Conservation (phyloP, 1,140 invertebrate genomes). For the Aphelinus atriplicis region DNA sequence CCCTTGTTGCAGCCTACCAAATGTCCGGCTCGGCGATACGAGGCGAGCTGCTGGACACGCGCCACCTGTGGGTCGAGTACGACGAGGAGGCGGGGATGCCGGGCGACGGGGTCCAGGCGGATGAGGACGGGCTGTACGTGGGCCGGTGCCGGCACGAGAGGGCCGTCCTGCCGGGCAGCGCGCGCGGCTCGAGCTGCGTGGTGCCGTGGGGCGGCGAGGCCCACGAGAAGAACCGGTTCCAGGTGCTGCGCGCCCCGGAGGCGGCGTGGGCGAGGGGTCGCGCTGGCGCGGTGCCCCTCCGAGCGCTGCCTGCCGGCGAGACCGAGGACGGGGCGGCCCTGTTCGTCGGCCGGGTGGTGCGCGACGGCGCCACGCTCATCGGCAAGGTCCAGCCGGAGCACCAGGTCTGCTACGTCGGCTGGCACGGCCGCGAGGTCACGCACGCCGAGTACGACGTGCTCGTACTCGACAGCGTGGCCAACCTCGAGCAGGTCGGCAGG, state of each 20-base stretch:
- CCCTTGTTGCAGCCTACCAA: too few relatives aligned
- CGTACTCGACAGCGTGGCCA: constrained; percentile 45
- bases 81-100: constrained; percentile 47
- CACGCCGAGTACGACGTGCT: constrained; percentile 52
- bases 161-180: constrained; percentile 50
- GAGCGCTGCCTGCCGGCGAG: constrained; percentile 54
- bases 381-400: constrained; percentile 58
- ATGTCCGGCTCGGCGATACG: too few relatives aligned
- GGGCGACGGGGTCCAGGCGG: constrained; percentile 46
- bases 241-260: constrained; percentile 50
- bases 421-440: constrained; percentile 46
- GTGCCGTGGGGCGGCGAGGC: constrained; percentile 50
- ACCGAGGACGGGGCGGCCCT: constrained; percentile 53
- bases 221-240: constrained; percentile 50
- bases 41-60: constrained; percentile 42
- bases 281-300: constrained; percentile 51
- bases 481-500: constrained; percentile 50
- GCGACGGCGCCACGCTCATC: constrained; percentile 50
- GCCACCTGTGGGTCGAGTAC: constrained; percentile 53
- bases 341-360: constrained; percentile 54
- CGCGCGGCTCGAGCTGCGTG: constrained; percentile 44
- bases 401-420: constrained; percentile 52
- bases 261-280: constrained; percentile 51
- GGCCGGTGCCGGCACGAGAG: constrained; percentile 51
- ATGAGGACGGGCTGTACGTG: constrained; percentile 51